Conservation (phyloP, 2,888 invertebrate genomes). For the Eristalinus aeneus region DNA sequence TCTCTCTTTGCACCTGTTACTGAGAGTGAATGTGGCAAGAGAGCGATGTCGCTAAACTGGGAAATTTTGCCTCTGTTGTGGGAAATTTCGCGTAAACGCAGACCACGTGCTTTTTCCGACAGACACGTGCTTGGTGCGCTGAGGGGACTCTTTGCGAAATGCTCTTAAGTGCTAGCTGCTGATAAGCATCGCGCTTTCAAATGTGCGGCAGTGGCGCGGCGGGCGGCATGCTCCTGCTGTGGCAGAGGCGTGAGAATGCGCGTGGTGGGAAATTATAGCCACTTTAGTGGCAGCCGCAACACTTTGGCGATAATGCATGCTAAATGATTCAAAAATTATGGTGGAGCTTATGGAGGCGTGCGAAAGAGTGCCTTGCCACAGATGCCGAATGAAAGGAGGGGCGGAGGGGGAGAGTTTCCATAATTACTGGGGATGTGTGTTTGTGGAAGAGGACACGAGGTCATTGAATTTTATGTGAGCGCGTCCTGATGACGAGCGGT, state of each 20-base stretch:
- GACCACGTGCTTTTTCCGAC: slow-evolving; percentile 10
- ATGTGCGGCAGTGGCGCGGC: too few relatives aligned
- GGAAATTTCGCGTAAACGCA: slow-evolving; percentile 12
- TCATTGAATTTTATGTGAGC: not conserved
- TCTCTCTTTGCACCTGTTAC: slow-evolving; percentile 40
- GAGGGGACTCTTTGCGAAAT: not conserved
- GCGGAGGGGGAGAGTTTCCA: too few relatives aligned
- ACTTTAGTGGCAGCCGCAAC: slow-evolving; percentile 20
- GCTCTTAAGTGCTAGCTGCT: slow-evolving; percentile 25
- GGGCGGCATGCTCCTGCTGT: too few relatives aligned
- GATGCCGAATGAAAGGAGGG: not conserved
- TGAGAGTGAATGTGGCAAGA: slow-evolving; percentile 4
- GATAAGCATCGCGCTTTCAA: not conserved
- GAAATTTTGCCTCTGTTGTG: slow-evolving; percentile 19
- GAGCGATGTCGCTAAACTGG: not conserved
- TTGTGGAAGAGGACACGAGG: not conserved
- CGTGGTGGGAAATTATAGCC: slow-evolving; percentile 30
- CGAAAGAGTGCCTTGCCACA: not conserved
- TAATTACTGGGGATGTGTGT: not conserved
- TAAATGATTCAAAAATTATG: slow-evolving; percentile 26
- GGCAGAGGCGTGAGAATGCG: not conserved
- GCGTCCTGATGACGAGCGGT: not conserved
- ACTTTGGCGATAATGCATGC: slow-evolving; percentile 32
- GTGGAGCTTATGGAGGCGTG: not conserved
- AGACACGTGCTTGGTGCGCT: not conserved